Evolutionary conservation across 1,140 invertebrate species (phyloP), one percentile per base, ranked within the genome.

Genomic region (Drosophila paulistorum): DNA sequence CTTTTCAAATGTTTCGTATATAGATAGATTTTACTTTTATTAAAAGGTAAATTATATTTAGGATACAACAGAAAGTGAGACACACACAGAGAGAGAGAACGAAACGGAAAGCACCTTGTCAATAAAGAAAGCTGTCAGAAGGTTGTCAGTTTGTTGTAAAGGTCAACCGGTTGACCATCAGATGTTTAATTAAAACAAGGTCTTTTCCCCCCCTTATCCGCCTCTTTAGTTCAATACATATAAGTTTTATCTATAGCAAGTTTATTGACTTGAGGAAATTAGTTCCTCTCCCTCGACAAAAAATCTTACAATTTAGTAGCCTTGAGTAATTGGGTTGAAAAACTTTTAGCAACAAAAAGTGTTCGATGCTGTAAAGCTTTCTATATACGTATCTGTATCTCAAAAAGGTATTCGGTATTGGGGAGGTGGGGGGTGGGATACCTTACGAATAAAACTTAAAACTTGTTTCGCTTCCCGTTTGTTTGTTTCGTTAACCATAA

Each of bases 51-150:
- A 71, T 61, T 68, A 39, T 39, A 11, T 39, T 39, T 39, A 11
- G 37, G 37, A 10, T 11, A 9, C 10, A 37, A 37, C 9, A 2
- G 35, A 10, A 13, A 11, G 37, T 5, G 11, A 5, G 37, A 3
- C 0, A 13, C 11, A 5, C 11, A 11, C 11, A 1, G 37, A 11
- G 37, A 10, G 35, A 13, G 37, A 5, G 37, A 11, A 10, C 71
- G 14, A 62, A 17, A 60, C 71, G 82, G 75, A 86, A 82, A 82
- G 41, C 41, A 74, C 55, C 68, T 72, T 78, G 74, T 65, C 45
- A 63, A 30, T 64, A 65, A 57, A 45, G 51, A 64, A 70, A 62
- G 48, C 20, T 58, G 4, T 77, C 54, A 63, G 55, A 76, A 73
- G 71, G 61, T 55, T 65, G 41, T 26, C 23, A 51, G 45, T 51